Evolutionary conservation across 1,140 invertebrate genomes (phyloP).

Genomic region (Macrosteles quadrilineatus): DNA sequence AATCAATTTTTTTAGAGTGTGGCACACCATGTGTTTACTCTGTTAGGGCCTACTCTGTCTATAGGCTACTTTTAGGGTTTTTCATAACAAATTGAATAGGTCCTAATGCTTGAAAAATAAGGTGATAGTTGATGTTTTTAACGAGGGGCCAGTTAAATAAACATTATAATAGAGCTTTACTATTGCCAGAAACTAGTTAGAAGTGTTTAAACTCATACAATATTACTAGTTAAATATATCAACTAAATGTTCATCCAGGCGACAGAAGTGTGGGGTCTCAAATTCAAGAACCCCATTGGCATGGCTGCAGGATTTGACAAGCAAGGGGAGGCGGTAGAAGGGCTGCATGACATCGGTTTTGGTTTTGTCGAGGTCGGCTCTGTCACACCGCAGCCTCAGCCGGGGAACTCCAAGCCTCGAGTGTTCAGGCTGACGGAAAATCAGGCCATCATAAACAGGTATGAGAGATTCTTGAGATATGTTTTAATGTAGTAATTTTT

Average conservation of each 20-base stretch:
- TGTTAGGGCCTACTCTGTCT: background rate
- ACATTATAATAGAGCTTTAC: too few species aligned
- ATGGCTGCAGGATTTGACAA: constrained; percentile 99
- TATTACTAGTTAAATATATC: too few species aligned
- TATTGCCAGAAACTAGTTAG: too few species aligned
- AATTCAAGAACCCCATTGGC: constrained; percentile 88
- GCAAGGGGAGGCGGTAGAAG: constrained; percentile 86
- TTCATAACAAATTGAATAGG: constrained; percentile 5
- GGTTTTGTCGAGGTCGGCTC: constrained; percentile 97
- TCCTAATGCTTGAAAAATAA: background rate
- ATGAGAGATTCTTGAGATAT: constrained; percentile 33
- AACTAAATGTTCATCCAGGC: too few species aligned
- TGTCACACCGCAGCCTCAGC: constrained; percentile 89
- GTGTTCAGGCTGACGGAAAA: constrained; percentile 87
- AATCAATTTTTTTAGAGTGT: background rate
- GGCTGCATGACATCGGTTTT: constrained; percentile 85
- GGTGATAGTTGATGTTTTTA: background rate
- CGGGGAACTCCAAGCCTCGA: constrained; percentile 89
- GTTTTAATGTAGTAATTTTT: background rate
- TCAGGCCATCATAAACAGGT: constrained; percentile 91
- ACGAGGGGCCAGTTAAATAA: too few species aligned
- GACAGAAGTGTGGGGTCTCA: constrained; percentile 67
- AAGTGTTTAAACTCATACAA: too few species aligned
- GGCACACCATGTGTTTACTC: background rate
- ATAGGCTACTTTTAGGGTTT: background rate